Percentiles rank a stretch among this genome's conserved stretches.
phyloP scores from a whole-genome alignment of 2,888 invertebrate species.

The Carpatolechia fugitivella region DNA sequence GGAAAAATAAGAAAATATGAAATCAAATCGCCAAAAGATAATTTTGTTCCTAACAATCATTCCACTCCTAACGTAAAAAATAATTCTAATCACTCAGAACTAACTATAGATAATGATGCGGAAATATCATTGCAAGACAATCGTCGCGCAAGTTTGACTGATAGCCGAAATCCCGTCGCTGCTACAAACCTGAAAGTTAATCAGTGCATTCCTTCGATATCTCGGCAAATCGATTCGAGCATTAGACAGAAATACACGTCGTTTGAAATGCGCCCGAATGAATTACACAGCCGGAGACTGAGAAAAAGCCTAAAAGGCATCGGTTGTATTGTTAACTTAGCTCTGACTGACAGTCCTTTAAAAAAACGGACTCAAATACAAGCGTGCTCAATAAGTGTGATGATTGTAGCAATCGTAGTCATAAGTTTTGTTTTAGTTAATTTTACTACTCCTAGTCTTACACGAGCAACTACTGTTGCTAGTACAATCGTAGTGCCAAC shows the following conservation, averaged over 20 bases:
- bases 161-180: slow-evolving; percentile 28
- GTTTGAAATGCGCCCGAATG: slow-evolving; percentile 50
- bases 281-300: slow-evolving; percentile 54
- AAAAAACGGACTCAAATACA: slow-evolving; percentile 74
- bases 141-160: slow-evolving; percentile 33
- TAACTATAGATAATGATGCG: slow-evolving; percentile 19
- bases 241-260: slow-evolving; percentile 63
- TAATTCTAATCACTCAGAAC: slow-evolving; percentile 20
- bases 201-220: slow-evolving; percentile 66
- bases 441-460: slow-evolving; percentile 67
- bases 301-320: slow-evolving; percentile 70
- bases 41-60: slow-evolving; percentile 58
- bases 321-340: slow-evolving; percentile 68
- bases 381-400: slow-evolving; percentile 76
- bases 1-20: slow-evolving; percentile 73
- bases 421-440: slow-evolving; percentile 75
- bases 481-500: slow-evolving; percentile 74
- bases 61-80: slow-evolving; percentile 59
- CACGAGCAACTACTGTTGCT: slow-evolving; percentile 49
- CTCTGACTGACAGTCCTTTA: slow-evolving; percentile 63
- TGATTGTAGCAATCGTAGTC: slow-evolving; percentile 72
- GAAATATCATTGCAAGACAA: slow-evolving; percentile 27
- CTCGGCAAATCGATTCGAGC: slow-evolving; percentile 62
- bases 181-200: slow-evolving; percentile 33
- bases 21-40: slow-evolving; percentile 45